Evolutionary conservation across 2,888 invertebrate species (phyloP).

Genomic region (Eupsilia transversa): DNA sequence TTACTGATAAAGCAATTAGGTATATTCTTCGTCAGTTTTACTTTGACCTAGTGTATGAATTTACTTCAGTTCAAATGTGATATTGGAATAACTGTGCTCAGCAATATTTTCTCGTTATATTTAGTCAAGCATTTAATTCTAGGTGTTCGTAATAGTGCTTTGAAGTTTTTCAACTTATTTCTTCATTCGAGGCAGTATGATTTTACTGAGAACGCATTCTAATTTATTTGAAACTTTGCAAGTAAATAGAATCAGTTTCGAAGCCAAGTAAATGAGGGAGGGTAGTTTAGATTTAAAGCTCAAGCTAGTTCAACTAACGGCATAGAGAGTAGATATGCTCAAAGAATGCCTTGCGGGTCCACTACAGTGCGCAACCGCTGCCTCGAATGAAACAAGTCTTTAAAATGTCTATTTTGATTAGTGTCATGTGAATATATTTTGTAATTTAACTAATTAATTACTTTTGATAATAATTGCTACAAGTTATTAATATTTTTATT

Average conservation of each 20-base stretch:
- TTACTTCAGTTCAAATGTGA: slow-evolving; percentile 62
- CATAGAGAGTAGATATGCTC: not conserved
- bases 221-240: not conserved
- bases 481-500: slow-evolving; percentile 59
- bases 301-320: not conserved
- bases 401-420: slow-evolving; percentile 50
- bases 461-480: slow-evolving; percentile 49
- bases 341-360: not conserved
- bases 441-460: slow-evolving; percentile 54
- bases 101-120: slow-evolving; percentile 58
- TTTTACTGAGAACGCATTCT: not conserved
- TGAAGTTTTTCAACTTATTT: slow-evolving; percentile 22
- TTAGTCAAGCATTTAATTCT: slow-evolving; percentile 55
- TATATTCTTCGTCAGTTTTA: not conserved
- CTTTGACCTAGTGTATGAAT: slow-evolving; percentile 52
- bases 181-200: slow-evolving; percentile 38
- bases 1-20: slow-evolving; percentile 22
- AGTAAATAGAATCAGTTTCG: not conserved
- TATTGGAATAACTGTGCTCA: slow-evolving; percentile 61
- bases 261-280: not conserved
- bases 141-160: slow-evolving; percentile 45
- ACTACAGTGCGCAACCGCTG: slow-evolving; percentile 15
- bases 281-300: slow-evolving; percentile 8
- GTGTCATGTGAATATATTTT: slow-evolving; percentile 60
- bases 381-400: slow-evolving; percentile 42